phyloP scores from a whole-genome alignment of 2,888 invertebrate genomes.

The Amphimallon solstitiale region DNA sequence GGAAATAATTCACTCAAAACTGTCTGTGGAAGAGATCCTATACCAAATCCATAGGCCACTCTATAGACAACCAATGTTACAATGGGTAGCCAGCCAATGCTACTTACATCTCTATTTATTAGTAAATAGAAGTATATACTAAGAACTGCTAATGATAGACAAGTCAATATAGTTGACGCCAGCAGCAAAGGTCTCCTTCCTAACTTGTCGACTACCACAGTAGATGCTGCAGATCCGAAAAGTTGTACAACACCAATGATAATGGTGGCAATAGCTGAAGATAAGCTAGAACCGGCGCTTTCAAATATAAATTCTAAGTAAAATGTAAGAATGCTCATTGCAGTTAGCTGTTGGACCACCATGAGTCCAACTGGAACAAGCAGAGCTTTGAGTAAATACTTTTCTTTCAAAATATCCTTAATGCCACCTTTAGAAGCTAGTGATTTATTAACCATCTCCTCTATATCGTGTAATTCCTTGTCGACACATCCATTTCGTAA shows the following conservation, averaged over 20 bases:
- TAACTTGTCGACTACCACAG: conserved; percentile 78
- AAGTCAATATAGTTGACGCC: conserved; percentile 73
- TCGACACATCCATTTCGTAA: conserved; percentile 69
- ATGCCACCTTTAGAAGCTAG: conserved; percentile 64
- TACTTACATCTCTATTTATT: conserved; percentile 60
- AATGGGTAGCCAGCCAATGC: conserved; percentile 74
- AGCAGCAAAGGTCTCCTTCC: conserved; percentile 78
- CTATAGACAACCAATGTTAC: conserved; percentile 77
- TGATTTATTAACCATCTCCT: conserved; percentile 54
- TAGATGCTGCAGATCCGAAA: conserved; percentile 75
- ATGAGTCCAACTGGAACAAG: conserved; percentile 69
- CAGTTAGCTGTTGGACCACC: conserved; percentile 81
- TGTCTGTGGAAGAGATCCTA: conserved; percentile 82
- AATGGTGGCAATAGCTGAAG: conserved; percentile 74
- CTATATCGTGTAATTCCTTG: conserved; percentile 68
- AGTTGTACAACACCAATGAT: conserved; percentile 80
- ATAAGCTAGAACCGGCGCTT: conserved; percentile 70
- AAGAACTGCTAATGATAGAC: conserved; percentile 68
- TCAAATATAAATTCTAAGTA: conserved; percentile 78
- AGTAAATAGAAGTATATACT: conserved; percentile 71
- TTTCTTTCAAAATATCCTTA: conserved; percentile 64
- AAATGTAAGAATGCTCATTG: conserved; percentile 83
- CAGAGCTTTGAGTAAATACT: conserved; percentile 80
- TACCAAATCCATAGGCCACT: conserved; percentile 76
- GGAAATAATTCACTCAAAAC: conserved; percentile 84